These are phyloP conservation scores for Drosophila ambigua DNA, from an alignment of 1,140 invertebrate species.

Conservation along the genomic window DNA sequence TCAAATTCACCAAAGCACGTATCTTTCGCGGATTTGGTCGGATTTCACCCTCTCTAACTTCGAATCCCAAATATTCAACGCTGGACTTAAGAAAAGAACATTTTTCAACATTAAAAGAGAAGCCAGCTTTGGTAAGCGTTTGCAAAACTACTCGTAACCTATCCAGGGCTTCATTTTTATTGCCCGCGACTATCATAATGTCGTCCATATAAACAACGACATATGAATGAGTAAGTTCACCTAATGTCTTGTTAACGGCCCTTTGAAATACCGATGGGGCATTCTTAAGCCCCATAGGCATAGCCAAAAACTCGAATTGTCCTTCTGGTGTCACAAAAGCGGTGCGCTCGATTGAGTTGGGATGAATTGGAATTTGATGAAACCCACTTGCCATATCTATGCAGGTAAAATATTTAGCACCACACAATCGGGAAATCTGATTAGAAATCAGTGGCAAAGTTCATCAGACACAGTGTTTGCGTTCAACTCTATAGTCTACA, in stretches of 20 bases:
- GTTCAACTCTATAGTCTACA: slow-evolving; percentile 3
- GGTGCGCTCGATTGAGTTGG: slow-evolving; percentile 1
- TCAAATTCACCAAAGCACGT: not conserved
- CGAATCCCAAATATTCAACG: too few species aligned
- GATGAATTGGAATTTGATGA: slow-evolving; percentile 5
- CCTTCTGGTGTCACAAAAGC: slow-evolving; percentile 11
- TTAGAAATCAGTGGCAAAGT: slow-evolving; percentile 6
- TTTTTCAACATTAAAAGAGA: not conserved
- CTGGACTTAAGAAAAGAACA: not conserved
- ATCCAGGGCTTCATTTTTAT: not conserved
- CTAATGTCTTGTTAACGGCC: not conserved
- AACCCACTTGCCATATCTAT: slow-evolving; percentile 15
- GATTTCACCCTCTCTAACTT: not conserved
- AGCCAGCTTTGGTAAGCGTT: not conserved
- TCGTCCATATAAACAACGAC: not conserved
- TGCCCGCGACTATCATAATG: not conserved
- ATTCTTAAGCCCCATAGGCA: not conserved
- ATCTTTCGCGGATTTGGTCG: not conserved
- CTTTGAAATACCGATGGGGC: not conserved
- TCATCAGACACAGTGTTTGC: slow-evolving; percentile 14
- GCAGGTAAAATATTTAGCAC: slow-evolving; percentile 1
- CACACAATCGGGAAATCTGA: not conserved
- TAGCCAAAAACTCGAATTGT: slow-evolving; percentile 6
- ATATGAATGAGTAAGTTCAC: not conserved
- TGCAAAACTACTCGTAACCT: not conserved